These are phyloP conservation scores for Melozone crissalis DNA, from an alignment of 2,113 vertebrate genomes.

Conservation along the genomic window DNA sequence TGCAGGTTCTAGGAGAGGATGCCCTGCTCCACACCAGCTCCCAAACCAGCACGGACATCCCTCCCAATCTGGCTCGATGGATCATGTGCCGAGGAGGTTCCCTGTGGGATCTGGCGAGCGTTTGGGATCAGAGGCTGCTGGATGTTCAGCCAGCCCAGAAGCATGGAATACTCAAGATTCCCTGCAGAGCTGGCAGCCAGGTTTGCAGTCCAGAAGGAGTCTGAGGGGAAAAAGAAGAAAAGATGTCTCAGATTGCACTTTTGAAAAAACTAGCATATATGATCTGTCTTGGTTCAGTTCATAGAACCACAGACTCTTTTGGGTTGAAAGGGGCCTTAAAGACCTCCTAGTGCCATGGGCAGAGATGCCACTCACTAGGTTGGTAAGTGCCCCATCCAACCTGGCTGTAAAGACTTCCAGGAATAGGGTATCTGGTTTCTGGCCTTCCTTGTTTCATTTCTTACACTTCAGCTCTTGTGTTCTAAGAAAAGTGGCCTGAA, in stretches of 20 bases:
- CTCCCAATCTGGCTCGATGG: background rate
- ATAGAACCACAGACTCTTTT: background rate
- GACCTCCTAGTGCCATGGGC: background rate
- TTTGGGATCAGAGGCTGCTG: fast-evolving
- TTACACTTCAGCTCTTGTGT: background rate
- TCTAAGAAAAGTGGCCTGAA: background rate
- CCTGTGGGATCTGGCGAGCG: fast-evolving
- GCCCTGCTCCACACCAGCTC: background rate
- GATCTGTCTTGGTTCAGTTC: background rate
- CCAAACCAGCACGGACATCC: background rate
- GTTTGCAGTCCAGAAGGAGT: background rate
- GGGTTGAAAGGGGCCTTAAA: background rate
- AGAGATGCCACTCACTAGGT: background rate
- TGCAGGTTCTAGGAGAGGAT: background rate
- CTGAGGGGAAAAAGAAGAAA: background rate
- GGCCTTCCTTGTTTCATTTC: background rate
- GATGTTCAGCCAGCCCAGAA: background rate
- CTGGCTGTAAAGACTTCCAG: background rate
- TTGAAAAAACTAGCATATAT: background rate
- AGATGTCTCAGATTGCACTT: background rate
- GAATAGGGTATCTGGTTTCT: background rate
- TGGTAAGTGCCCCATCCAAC: background rate
- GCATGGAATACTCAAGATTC: background rate
- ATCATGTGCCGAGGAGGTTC: background rate
- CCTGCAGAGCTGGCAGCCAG: background rate